These are phyloP conservation scores for Metaphire vulgaris DNA, from an alignment of 1,140 invertebrate genomes.

Conservation along the genomic window DNA sequence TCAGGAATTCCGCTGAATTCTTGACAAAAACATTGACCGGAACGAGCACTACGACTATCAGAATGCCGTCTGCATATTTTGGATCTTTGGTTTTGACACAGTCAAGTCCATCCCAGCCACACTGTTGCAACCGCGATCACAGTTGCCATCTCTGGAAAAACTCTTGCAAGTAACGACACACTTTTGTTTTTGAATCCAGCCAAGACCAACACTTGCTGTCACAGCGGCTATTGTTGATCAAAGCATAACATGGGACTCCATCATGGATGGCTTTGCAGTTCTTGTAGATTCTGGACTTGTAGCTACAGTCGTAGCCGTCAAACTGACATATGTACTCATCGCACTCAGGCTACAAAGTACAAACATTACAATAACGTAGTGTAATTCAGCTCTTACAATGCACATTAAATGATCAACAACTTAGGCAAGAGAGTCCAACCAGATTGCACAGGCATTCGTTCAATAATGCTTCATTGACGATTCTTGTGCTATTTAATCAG, in stretches of 20 bases:
- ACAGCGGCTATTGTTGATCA: constrained; percentile 67
- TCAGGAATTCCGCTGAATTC: constrained; percentile 68
- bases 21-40: constrained; percentile 66
- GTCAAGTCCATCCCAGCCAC: constrained; percentile 95
- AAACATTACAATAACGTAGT: too few relatives aligned
- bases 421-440: too few relatives aligned
- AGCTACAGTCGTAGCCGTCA: constrained; percentile 88
- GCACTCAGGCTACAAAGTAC: constrained; percentile 67
- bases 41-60: constrained; percentile 67
- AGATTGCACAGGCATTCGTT: too few relatives aligned
- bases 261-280: constrained; percentile 77
- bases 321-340: constrained; percentile 87
- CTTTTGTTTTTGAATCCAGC: too few relatives aligned
- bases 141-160: constrained; percentile 79
- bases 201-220: constrained; percentile 59
- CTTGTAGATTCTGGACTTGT: constrained; percentile 59
- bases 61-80: constrained; percentile 68
- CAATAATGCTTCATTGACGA: too few relatives aligned
- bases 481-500: too few relatives aligned
- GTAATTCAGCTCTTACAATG: too few relatives aligned
- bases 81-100: constrained; percentile 65
- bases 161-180: constrained; percentile 82
- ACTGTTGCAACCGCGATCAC: constrained; percentile 75
- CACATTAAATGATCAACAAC: too few relatives aligned
- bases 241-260: constrained; percentile 65